These are phyloP conservation scores for Pseudolaguvia tuberculata DNA, from an alignment of 2,113 vertebrate genomes.

Conservation along the genomic window DNA sequence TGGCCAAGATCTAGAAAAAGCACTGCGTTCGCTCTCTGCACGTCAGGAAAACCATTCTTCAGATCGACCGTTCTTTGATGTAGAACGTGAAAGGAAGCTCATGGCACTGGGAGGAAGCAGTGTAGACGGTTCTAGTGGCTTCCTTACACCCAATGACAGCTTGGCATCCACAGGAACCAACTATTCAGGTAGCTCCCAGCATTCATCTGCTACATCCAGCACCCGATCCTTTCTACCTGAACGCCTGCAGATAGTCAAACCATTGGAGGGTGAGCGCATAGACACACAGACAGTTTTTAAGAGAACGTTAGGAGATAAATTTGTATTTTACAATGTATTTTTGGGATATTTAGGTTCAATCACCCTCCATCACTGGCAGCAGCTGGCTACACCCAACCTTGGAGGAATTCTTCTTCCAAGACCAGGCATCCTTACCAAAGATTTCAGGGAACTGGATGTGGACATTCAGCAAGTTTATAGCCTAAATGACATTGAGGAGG, in stretches of 20 bases:
- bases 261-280: constrained; percentile 75
- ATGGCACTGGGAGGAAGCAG: constrained; percentile 55
- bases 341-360: constrained; percentile 66
- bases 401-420: constrained; percentile 75
- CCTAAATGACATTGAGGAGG: constrained; percentile 82
- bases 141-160: constrained; percentile 77
- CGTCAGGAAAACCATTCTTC: constrained; percentile 71
- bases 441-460: constrained; percentile 78
- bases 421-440: constrained; percentile 79
- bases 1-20: constrained; percentile 75
- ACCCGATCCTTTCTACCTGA: constrained; percentile 76
- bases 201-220: constrained; percentile 65
- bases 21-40: constrained; percentile 71
- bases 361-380: constrained; percentile 84
- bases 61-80: constrained; percentile 75
- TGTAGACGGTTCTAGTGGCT: constrained; percentile 63
- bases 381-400: constrained; percentile 77
- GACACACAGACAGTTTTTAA: background rate
- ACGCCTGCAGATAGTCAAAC: constrained; percentile 84
- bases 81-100: constrained; percentile 71
- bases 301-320: background rate
- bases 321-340: background rate
- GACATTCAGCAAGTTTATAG: constrained; percentile 80
- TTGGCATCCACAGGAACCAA: constrained; percentile 70
- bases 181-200: constrained; percentile 68